Evolutionary conservation across 2,113 vertebrate genomes (phyloP).

Genomic region (Hypomesus transpacificus): DNA sequence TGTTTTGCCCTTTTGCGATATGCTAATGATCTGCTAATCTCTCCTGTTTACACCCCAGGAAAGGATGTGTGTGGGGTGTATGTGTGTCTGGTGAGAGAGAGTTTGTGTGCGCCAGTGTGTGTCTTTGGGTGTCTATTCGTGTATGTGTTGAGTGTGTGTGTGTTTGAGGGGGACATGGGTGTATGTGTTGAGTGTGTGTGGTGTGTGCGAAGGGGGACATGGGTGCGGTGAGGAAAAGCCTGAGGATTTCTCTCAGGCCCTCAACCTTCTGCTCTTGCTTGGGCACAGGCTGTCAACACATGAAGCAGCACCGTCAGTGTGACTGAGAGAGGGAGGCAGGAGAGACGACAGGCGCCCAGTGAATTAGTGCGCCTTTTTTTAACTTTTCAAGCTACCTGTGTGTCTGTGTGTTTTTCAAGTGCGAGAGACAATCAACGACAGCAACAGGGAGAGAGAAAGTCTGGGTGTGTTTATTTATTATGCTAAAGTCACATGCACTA

Average conservation of each 20-base stretch:
- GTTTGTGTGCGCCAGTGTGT: not conserved
- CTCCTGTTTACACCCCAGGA: constrained; percentile 61
- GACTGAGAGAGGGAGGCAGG: constrained; percentile 28
- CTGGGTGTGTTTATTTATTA: constrained; percentile 65
- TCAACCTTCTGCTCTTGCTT: constrained; percentile 70
- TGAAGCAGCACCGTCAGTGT: constrained; percentile 49
- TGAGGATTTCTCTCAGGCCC: constrained; percentile 65
- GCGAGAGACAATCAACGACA: not conserved
- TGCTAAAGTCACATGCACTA: constrained; percentile 71
- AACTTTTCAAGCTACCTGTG: not conserved
- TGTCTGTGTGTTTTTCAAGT: constrained; percentile 10
- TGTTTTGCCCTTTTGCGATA: constrained; percentile 63
- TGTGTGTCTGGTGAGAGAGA: constrained; percentile 23
- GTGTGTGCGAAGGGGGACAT: constrained; percentile 42
- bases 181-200: constrained; percentile 3
- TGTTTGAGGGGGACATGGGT: constrained; percentile 47
- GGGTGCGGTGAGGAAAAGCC: constrained; percentile 62
- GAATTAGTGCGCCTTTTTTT: constrained; percentile 24
- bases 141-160: constrained; percentile 39
- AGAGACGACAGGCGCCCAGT: not conserved
- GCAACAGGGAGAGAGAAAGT: not conserved
- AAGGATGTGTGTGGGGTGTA: constrained; percentile 31
- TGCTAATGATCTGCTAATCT: constrained; percentile 73
- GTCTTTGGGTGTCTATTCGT: constrained; percentile 44
- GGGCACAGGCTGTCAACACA: constrained; percentile 67